Conservation (phyloP, 2,113 vertebrate species). For the Melanerpes aurifrons region DNA sequence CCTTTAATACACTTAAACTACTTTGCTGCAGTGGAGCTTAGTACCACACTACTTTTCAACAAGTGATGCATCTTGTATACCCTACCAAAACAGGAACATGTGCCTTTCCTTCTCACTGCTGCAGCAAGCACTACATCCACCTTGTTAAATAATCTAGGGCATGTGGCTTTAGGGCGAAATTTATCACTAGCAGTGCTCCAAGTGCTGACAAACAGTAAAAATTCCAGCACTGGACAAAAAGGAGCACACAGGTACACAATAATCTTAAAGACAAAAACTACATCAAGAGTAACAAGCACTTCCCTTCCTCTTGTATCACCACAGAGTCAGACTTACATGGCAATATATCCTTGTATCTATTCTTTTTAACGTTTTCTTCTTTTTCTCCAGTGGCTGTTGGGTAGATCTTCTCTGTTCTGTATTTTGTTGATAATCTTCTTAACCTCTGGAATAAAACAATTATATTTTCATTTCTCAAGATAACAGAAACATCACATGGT, state of each 20-base stretch:
- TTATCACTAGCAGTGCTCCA: not conserved
- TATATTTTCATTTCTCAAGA: constrained; percentile 20
- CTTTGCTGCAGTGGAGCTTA: not conserved
- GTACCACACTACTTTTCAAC: not conserved
- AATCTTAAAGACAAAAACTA: not conserved
- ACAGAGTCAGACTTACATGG: constrained; percentile 87
- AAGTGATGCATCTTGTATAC: not conserved
- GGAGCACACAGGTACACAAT: not conserved
- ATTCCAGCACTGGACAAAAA: not conserved
- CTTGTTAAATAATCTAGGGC: not conserved
- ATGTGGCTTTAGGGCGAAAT: not conserved
- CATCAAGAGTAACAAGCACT: constrained; percentile 3
- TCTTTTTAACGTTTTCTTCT: constrained; percentile 99
- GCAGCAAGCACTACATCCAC: not conserved
- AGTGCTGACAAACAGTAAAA: not conserved
- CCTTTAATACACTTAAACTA: not conserved
- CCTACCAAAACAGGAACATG: not conserved
- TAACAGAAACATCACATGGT: not conserved
- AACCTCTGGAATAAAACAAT: constrained; percentile 84
- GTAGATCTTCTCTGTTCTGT: constrained; percentile 97
- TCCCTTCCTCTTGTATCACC: constrained; percentile 10
- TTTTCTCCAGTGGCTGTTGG: constrained; percentile 93
- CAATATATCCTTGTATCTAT: constrained; percentile 98
- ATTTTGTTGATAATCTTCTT: constrained; percentile 96
- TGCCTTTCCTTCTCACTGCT: not conserved